These are phyloP conservation scores for Alauda arvensis DNA, from an alignment of 2,797 vertebrate species.

Conservation along the genomic window DNA sequence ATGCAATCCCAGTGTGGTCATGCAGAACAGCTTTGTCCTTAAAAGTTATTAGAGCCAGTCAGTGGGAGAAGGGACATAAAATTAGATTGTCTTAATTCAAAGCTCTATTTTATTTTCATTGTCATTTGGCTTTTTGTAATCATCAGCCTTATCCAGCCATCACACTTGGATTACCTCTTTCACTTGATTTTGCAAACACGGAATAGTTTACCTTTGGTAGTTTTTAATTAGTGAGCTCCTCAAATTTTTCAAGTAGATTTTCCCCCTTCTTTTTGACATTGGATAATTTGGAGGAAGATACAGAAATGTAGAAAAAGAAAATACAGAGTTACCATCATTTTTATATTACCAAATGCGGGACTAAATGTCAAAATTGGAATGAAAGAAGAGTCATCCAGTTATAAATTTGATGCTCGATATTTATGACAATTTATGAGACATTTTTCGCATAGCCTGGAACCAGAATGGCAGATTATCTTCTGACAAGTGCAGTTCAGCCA, in stretches of 20 bases:
- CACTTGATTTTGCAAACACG: not conserved
- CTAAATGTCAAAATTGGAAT: rapidly evolving
- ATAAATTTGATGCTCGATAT: rapidly evolving
- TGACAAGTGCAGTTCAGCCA: not conserved
- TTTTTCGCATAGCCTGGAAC: not conserved
- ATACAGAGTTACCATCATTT: not conserved
- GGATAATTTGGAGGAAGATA: not conserved
- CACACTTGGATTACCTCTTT: not conserved
- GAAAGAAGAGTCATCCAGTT: not conserved
- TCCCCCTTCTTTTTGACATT: not conserved
- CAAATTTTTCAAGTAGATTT: not conserved
- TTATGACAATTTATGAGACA: not conserved
- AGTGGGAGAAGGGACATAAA: constrained; percentile 45
- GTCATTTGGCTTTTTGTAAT: not conserved
- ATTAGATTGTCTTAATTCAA: constrained; percentile 9
- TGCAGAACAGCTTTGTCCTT: constrained; percentile 25
- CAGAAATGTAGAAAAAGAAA: not conserved
- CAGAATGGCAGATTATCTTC: not conserved
- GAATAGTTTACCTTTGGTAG: not conserved
- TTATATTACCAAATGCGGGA: not conserved
- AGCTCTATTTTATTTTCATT: constrained; percentile 21
- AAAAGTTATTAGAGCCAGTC: constrained; percentile 8
- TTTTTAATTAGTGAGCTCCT: not conserved
- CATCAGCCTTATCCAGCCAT: not conserved
- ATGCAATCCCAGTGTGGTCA: not conserved